Evolutionary conservation across 1,140 invertebrate genomes (phyloP), one percentile per base, ranked within the genome.

Genomic region (Apis dorsata): DNA sequence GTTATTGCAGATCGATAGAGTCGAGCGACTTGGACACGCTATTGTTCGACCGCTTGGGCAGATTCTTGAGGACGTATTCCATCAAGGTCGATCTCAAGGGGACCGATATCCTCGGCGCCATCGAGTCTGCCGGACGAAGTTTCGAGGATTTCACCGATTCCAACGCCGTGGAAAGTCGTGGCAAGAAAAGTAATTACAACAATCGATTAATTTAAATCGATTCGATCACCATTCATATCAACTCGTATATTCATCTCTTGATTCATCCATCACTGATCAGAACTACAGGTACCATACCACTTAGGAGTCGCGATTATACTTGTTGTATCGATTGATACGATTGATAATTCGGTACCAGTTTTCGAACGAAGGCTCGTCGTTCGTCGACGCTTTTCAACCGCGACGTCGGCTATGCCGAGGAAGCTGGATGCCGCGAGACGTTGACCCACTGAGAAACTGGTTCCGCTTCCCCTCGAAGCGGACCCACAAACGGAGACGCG

Each of bases 51-150:
- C 95, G 97, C 75, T 92, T 97, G 62, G 95, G 96, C 85, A 95
- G 95, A 70, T 98, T 97, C 93, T 93, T 98, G 57, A 95, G 96
- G 89, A 96, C 96, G 0, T 97, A 97, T 93, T 96, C 97, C 34
- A 94, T 98, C 73, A 97, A 97, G 90, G 95, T 98, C n/a, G 97
- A 98, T 93, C 94, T 98, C 68, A 97, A 97, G 93, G 97, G 97
- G 49, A 95, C 95, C 75, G 97, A 98, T 89, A 96, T 97, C n/a
- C 94, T 97, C 7, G 96, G 96, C 79, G 96, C 96, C 2, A 96
- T 97, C 51, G 95, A 96, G 72, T 96, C 96, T 53, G 96, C 96
- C n/a, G 97, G 97, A 15, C 95, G 97, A 63, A 96, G 96, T 68
- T 93, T 97, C 49, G 96, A 96, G 88, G 97, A 97, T 87, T 95